A percentile compares a stretch with the other conserved stretches of the same genome.
phyloP scores from a whole-genome alignment of 2,888 invertebrate genomes.

The Eubasilissa splendida region DNA sequence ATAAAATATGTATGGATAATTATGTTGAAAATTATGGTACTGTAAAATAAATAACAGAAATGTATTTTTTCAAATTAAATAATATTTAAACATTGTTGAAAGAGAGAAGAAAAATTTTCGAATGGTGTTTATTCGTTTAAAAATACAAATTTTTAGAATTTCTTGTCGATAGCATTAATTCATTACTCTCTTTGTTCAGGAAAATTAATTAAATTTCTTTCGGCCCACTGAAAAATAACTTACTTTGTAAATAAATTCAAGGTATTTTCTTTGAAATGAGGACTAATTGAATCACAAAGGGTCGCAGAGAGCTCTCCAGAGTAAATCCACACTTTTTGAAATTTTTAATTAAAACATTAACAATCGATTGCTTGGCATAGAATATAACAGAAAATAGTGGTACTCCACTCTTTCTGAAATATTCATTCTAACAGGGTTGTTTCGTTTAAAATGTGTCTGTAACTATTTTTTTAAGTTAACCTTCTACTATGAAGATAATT shows the following conservation, averaged over 20 bases:
- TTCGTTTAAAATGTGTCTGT: too few species aligned
- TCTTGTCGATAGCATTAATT: slow-evolving; percentile 16
- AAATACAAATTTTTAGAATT: background rate
- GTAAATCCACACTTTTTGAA: slow-evolving; percentile 36
- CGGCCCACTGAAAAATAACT: slow-evolving; percentile 42
- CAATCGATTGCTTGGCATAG: slow-evolving; percentile 1
- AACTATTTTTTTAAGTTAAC: too few species aligned
- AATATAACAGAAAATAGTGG: background rate
- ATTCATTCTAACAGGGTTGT: too few species aligned
- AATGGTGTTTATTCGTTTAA: too few species aligned
- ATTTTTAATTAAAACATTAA: slow-evolving; percentile 24
- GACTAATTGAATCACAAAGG: slow-evolving; percentile 54
- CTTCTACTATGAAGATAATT: too few species aligned
- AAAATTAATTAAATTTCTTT: slow-evolving; percentile 50
- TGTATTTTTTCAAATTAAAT: too few species aligned
- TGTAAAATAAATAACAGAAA: too few species aligned
- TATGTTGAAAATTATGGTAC: too few species aligned
- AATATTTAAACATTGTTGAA: too few species aligned
- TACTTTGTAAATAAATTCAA: slow-evolving; percentile 54
- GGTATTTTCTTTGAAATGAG: slow-evolving; percentile 56
- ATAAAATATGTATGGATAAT: too few species aligned
- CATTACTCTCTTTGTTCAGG: slow-evolving; percentile 5
- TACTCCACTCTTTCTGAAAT: too few species aligned
- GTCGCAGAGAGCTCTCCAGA: slow-evolving; percentile 24
- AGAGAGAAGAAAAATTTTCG: too few species aligned